Evolutionary conservation across 1,140 invertebrate genomes (phyloP).

Genomic region (Tetramorium simillimum): DNA sequence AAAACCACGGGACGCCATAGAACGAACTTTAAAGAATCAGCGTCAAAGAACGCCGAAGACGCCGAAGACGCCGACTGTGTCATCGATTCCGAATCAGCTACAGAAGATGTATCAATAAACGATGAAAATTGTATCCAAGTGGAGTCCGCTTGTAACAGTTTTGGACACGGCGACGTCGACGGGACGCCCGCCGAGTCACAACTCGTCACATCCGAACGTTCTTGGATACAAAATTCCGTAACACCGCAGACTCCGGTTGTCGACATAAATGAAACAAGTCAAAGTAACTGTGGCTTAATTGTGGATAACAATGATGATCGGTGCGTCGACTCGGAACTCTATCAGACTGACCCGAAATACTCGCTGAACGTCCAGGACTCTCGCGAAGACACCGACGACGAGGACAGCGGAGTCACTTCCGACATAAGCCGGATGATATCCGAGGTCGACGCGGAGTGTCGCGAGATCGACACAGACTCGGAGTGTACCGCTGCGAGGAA

Average conservation of each 20-base stretch:
- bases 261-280: background rate
- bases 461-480: conserved; percentile 88
- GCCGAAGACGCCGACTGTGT: background rate
- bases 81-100: background rate
- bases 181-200: conserved; percentile 30
- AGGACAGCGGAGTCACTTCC: conserved; percentile 90
- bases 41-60: background rate
- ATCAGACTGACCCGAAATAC: conserved; percentile 61
- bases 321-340: background rate
- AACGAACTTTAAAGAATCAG: background rate
- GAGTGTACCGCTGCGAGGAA: conserved; percentile 87
- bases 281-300: background rate
- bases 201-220: conserved; percentile 51
- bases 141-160: background rate
- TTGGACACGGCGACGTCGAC: background rate
- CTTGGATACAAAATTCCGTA: background rate
- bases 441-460: conserved; percentile 85
- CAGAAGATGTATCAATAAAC: background rate
- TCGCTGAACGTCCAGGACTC: conserved; percentile 82
- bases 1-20: background rate
- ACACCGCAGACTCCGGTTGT: background rate
- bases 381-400: conserved; percentile 87
- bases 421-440: conserved; percentile 90
- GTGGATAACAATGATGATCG: background rate
- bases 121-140: background rate